Percentiles rank a stretch among this genome's conserved stretches.
Evolutionary conservation across 2,797 vertebrate species (phyloP).

Genomic region (Paedocypris micromegethes): DNA sequence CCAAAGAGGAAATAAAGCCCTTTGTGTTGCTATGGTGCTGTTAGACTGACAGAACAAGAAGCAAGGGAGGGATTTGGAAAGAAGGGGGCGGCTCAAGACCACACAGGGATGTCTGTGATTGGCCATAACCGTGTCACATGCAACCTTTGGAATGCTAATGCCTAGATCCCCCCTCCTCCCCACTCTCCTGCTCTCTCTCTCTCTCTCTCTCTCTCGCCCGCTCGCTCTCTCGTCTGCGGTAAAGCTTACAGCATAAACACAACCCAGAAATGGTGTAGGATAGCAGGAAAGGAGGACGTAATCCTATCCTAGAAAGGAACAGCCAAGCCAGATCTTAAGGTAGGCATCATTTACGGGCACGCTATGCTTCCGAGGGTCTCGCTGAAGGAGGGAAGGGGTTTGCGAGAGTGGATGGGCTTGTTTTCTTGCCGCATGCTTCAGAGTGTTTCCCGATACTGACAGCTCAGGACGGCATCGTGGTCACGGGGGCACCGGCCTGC

Average conservation of each 20-base stretch:
- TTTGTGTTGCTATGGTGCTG: slow-evolving; percentile 68
- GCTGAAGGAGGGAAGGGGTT: slow-evolving; percentile 20
- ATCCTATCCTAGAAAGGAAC: slow-evolving; percentile 46
- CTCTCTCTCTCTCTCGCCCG: slow-evolving; percentile 47
- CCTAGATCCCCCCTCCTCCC: slow-evolving; percentile 50
- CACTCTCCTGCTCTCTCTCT: slow-evolving; percentile 50
- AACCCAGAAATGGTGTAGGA: slow-evolving; percentile 63
- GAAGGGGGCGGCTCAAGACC: slow-evolving; percentile 44
- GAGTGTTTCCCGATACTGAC: slow-evolving; percentile 40
- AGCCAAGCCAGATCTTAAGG: slow-evolving; percentile 52
- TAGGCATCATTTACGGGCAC: slow-evolving; percentile 47
- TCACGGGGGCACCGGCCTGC: slow-evolving; percentile 35
- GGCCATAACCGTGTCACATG: slow-evolving; percentile 57
- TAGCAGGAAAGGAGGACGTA: slow-evolving; percentile 53
- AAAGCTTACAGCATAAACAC: slow-evolving; percentile 53
- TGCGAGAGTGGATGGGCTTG: slow-evolving; percentile 32
- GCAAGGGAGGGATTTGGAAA: slow-evolving; percentile 31
- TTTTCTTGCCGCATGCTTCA: slow-evolving; percentile 46
- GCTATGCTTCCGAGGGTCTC: slow-evolving; percentile 18
- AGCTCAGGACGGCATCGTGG: slow-evolving; percentile 32
- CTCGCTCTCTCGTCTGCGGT: slow-evolving; percentile 53
- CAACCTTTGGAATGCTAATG: slow-evolving; percentile 68
- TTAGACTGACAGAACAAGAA: slow-evolving; percentile 58
- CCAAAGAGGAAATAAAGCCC: slow-evolving; percentile 55
- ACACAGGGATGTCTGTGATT: slow-evolving; percentile 48